A percentile compares a stretch with the other conserved stretches of the same genome.
phyloP scores from a whole-genome alignment of 1,140 invertebrate species.

The Drosophila athabasca region DNA sequence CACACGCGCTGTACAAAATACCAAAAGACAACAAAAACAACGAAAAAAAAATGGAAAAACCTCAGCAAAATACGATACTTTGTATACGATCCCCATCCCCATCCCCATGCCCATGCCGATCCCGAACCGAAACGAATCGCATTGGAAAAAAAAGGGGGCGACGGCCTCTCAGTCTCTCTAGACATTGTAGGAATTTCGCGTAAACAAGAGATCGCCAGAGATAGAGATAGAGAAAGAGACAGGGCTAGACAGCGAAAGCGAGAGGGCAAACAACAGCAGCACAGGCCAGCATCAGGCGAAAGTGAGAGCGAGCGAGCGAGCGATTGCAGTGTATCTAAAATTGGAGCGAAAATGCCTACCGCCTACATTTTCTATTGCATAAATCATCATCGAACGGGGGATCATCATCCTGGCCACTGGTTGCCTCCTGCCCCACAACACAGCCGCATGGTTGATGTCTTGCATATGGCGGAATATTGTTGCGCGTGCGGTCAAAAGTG shows the following conservation, averaged over 20 bases:
- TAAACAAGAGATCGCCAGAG: conserved; percentile 43
- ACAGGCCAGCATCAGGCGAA: neutral
- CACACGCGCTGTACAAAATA: conserved; percentile 55
- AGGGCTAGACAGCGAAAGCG: neutral
- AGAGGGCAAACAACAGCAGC: neutral
- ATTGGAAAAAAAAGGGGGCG: conserved; percentile 41
- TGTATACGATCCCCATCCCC: conserved; percentile 23
- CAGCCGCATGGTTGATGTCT: conserved; percentile 43
- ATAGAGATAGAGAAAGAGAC: neutral
- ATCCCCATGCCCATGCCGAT: too few species aligned
- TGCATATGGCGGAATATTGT: conserved; percentile 62
- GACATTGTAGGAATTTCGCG: conserved; percentile 64
- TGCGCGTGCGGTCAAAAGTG: conserved; percentile 66
- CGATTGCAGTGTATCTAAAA: conserved; percentile 21
- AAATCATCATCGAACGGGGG: conserved; percentile 6
- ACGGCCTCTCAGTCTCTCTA: conserved; percentile 56
- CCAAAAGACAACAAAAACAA: conserved; percentile 1
- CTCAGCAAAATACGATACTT: conserved; percentile 62
- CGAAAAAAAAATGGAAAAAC: conserved; percentile 3
- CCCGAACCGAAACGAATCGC: too few species aligned
- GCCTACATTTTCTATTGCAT: neutral
- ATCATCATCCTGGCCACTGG: conserved; percentile 10
- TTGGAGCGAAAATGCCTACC: conserved; percentile 23
- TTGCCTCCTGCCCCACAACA: conserved; percentile 11
- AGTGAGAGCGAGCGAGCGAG: conserved; percentile 1